A percentile compares a stretch with the other conserved stretches of the same genome.
phyloP scores from a whole-genome alignment of 2,888 invertebrate genomes.

The Eulithis testata region DNA sequence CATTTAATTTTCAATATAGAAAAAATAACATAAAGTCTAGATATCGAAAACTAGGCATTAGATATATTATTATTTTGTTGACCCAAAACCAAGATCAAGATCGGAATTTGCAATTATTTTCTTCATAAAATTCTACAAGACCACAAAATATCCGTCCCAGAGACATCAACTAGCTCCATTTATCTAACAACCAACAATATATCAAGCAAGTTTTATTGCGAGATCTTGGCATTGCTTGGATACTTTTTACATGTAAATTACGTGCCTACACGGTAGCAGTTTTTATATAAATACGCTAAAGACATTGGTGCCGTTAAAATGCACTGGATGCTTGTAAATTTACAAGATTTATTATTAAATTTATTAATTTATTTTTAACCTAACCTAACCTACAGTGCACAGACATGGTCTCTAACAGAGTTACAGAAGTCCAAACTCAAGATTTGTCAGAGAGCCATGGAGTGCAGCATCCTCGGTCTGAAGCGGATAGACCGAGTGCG shows the following conservation, averaged over 20 bases:
- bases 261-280: background rate
- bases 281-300: background rate
- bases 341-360: no score
- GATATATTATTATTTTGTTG: background rate
- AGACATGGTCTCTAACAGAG: no score
- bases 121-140: constrained; percentile 14
- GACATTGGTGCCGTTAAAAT: background rate
- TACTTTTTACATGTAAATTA: constrained; percentile 3
- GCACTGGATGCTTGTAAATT: no score
- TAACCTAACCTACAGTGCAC: no score
- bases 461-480: no score
- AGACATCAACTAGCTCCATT: constrained; percentile 31
- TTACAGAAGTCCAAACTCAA: no score
- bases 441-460: no score
- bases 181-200: constrained; percentile 33
- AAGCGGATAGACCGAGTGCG: no score
- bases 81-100: background rate
- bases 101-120: constrained; percentile 4
- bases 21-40: no score
- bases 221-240: constrained; percentile 26
- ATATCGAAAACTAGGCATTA: no score
- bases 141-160: constrained; percentile 19
- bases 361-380: no score
- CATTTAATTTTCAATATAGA: no score
- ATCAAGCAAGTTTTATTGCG: constrained; percentile 35